A percentile compares a stretch with the other conserved stretches of the same genome.
Evolutionary conservation across 2,113 vertebrate species (phyloP).

Genomic region (Alligator mississippiensis): DNA sequence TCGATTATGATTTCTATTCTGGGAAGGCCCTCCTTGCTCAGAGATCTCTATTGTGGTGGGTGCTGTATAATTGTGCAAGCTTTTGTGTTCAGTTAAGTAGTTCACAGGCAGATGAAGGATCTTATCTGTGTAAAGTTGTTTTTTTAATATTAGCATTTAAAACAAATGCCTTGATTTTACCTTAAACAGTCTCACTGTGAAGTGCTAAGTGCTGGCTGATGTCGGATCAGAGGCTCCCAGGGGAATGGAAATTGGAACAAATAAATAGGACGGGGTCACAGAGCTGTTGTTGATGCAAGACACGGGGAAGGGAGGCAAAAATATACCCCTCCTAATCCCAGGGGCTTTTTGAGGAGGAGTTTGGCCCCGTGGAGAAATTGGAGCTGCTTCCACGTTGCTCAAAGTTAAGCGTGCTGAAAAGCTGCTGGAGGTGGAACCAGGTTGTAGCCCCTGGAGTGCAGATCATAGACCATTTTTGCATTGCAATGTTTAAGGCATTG

Average conservation of each 20-base stretch:
- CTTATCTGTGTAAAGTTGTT: neutral
- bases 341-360: neutral
- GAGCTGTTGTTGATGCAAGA: neutral
- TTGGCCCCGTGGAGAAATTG: neutral
- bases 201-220: neutral
- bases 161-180: neutral
- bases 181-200: neutral
- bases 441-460: too few species aligned
- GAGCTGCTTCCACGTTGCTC: neutral
- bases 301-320: neutral
- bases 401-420: neutral
- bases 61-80: rapidly evolving
- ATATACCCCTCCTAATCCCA: neutral
- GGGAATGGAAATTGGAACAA: neutral
- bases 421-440: neutral
- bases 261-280: neutral
- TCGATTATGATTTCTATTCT: neutral
- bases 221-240: neutral
- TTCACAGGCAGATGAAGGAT: neutral
- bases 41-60: neutral
- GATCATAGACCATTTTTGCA: neutral
- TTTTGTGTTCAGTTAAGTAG: neutral
- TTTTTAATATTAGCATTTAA: neutral
- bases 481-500: neutral
- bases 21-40: neutral